Evolutionary conservation across 2,888 invertebrate genomes (phyloP).

Genomic region (Dusona sp.): DNA sequence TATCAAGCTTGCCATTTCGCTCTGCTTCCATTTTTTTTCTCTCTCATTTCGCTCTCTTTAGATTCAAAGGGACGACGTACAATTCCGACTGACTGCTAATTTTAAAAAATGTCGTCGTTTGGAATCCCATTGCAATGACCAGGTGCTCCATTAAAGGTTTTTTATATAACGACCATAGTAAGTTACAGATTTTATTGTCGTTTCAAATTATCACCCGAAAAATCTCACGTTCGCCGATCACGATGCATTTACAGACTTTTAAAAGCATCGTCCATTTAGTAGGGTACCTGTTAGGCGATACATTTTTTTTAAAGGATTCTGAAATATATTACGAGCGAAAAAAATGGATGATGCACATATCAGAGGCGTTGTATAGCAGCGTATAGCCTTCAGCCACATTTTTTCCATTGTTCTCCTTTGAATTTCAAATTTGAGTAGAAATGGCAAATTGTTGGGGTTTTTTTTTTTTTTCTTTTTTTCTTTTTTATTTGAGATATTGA

Average conservation of each 20-base stretch:
- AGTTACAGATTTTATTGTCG: not conserved
- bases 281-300: too few relatives aligned
- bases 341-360: too few relatives aligned
- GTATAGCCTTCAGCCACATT: too few relatives aligned
- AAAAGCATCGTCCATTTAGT: too few relatives aligned
- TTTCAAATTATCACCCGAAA: not conserved
- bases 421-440: too few relatives aligned
- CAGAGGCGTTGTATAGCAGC: too few relatives aligned
- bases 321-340: too few relatives aligned
- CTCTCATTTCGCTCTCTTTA: conserved; percentile 2
- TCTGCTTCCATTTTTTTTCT: conserved; percentile 2
- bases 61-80: not conserved
- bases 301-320: too few relatives aligned
- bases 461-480: not conserved
- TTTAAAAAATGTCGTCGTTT: not conserved
- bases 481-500: not conserved
- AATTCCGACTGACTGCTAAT: conserved; percentile 9
- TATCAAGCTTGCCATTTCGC: conserved; percentile 7
- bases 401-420: too few relatives aligned
- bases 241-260: not conserved
- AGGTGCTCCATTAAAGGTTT: not conserved
- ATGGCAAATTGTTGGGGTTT: too few relatives aligned
- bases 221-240: not conserved
- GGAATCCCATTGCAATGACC: not conserved
- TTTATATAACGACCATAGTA: not conserved